phyloP scores from a whole-genome alignment of 2,888 invertebrate species.

The Saturnia japonica region DNA sequence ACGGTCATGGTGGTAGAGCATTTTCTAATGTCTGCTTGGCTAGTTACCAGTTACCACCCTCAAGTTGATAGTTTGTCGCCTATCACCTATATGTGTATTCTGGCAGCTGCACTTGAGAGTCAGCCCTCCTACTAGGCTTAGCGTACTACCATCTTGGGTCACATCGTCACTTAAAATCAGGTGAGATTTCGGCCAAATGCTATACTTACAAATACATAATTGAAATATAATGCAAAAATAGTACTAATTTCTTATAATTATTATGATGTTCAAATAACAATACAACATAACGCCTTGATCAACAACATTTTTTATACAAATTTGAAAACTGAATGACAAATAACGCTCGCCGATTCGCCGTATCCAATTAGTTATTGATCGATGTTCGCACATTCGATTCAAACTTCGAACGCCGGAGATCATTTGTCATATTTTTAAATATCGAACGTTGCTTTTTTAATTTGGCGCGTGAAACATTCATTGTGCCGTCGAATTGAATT shows the following conservation, averaged over 20 bases:
- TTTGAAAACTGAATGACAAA: conserved; percentile 64
- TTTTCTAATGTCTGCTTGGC: no score
- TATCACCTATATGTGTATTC: no score
- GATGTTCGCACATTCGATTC: conserved; percentile 57
- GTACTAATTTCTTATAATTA: neutral
- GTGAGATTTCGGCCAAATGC: no score
- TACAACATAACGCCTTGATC: neutral
- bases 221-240: neutral
- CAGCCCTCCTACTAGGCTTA: no score
- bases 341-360: conserved; percentile 62
- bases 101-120: no score
- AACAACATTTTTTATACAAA: conserved; percentile 20
- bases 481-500: conserved; percentile 16
- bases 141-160: no score
- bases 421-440: conserved; percentile 72
- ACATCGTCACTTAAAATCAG: no score
- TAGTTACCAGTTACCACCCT: no score
- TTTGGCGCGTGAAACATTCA: conserved; percentile 20
- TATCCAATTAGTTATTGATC: conserved; percentile 71
- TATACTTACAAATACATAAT: neutral
- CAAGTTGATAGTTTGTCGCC: no score
- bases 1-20: no score
- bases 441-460: conserved; percentile 21
- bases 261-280: neutral
- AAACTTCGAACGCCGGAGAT: conserved; percentile 53